Evolutionary conservation across 2,113 vertebrate species (phyloP).

Genomic region (Lepisosteus oculatus): DNA sequence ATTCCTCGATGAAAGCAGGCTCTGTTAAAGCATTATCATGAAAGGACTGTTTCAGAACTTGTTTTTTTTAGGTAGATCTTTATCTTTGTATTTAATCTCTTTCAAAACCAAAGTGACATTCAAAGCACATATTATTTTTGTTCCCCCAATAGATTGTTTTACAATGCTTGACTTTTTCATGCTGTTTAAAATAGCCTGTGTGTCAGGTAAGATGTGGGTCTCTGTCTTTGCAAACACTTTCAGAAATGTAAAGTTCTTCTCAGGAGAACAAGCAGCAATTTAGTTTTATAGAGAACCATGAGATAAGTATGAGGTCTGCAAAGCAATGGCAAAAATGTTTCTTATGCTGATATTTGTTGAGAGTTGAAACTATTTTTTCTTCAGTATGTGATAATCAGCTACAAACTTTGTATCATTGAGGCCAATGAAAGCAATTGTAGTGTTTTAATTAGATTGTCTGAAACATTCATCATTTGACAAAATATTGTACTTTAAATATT

Average conservation of each 20-base stretch:
- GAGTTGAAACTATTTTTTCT: slow-evolving; percentile 44
- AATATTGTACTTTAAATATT: too few relatives aligned
- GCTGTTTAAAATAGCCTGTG: slow-evolving; percentile 44
- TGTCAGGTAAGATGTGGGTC: slow-evolving; percentile 48
- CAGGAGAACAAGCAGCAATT: slow-evolving; percentile 53
- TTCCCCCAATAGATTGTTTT: slow-evolving; percentile 37
- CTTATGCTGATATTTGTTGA: slow-evolving; percentile 49
- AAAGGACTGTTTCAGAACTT: slow-evolving; percentile 6
- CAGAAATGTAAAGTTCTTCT: slow-evolving; percentile 29
- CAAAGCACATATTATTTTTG: slow-evolving; percentile 18
- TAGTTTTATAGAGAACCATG: slow-evolving; percentile 52
- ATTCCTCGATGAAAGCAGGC: slow-evolving; percentile 26
- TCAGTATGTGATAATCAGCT: slow-evolving; percentile 43
- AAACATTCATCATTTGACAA: too few relatives aligned
- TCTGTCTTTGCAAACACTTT: slow-evolving; percentile 41
- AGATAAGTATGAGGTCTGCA: slow-evolving; percentile 47
- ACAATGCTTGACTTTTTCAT: slow-evolving; percentile 62
- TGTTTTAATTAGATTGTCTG: too few relatives aligned
- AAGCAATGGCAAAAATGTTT: slow-evolving; percentile 50
- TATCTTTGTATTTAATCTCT: slow-evolving; percentile 31
- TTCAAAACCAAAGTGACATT: slow-evolving; percentile 34
- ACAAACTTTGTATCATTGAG: slow-evolving; percentile 27
- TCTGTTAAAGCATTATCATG: slow-evolving; percentile 24
- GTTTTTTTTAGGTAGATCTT: slow-evolving; percentile 21
- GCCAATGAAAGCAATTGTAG: too few relatives aligned